Evolutionary conservation across 2,113 vertebrate species (phyloP).

Genomic region (Gymnorhina tibicen): DNA sequence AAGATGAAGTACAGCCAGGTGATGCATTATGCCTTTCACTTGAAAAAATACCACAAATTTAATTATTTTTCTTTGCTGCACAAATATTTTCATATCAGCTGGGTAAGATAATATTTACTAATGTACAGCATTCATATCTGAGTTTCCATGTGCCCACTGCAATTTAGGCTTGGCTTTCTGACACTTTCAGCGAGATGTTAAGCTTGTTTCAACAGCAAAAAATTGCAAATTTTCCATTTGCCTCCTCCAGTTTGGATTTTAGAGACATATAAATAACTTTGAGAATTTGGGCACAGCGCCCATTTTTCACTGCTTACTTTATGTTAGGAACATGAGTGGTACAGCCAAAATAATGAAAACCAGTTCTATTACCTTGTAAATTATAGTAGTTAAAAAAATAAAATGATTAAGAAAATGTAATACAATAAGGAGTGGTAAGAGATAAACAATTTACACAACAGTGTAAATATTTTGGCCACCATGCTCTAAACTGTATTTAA

Average conservation of each 20-base stretch:
- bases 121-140: not conserved
- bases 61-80: not conserved
- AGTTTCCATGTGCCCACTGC: not conserved
- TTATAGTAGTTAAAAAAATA: not conserved
- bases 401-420: not conserved
- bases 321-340: not conserved
- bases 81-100: not conserved
- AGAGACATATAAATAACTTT: not conserved
- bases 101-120: not conserved
- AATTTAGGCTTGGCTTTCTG: not conserved
- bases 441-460: not conserved
- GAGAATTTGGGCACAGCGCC: not conserved
- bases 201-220: not conserved
- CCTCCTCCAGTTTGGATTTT: not conserved
- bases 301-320: not conserved
- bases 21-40: not conserved
- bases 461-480: not conserved
- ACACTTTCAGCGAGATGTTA: not conserved
- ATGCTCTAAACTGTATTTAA: not conserved
- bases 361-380: not conserved
- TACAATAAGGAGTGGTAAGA: not conserved
- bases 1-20: not conserved
- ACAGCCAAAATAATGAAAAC: not conserved
- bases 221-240: not conserved
- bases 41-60: not conserved